phyloP scores from a whole-genome alignment of 2,888 invertebrate species.

The Hyppa rectilinea region DNA sequence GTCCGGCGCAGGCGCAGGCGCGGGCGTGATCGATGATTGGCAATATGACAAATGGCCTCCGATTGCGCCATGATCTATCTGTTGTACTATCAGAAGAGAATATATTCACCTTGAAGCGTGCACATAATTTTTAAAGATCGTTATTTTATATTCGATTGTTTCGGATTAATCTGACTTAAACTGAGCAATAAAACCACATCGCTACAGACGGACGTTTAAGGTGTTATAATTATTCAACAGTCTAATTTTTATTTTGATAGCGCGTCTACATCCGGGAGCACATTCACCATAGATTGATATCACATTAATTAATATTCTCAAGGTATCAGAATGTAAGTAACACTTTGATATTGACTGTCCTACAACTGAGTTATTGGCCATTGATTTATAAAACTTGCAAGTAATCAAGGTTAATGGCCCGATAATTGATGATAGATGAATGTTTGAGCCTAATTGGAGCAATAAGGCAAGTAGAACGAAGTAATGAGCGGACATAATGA shows the following conservation, averaged over 20 bases:
- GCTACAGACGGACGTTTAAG: constrained; percentile 40
- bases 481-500: constrained; percentile 58
- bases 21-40: constrained; percentile 32
- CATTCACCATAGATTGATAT: constrained; percentile 57
- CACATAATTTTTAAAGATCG: constrained; percentile 47
- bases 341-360: constrained; percentile 48
- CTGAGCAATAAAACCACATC: constrained; percentile 60
- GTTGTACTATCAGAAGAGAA: constrained; percentile 28
- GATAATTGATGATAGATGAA: constrained; percentile 60
- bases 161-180: constrained; percentile 61
- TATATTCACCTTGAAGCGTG: constrained; percentile 52
- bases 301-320: constrained; percentile 56
- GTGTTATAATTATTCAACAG: constrained; percentile 64
- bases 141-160: constrained; percentile 63
- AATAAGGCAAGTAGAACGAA: constrained; percentile 55
- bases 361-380: constrained; percentile 46
- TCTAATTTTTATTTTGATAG: constrained; percentile 64
- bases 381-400: constrained; percentile 61
- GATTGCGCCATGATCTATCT: constrained; percentile 36
- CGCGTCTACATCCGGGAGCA: constrained; percentile 61
- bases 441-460: constrained; percentile 57
- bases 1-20: not conserved
- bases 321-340: constrained; percentile 53
- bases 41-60: constrained; percentile 52
- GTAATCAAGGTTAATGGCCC: constrained; percentile 61